A percentile compares a stretch with the other conserved stretches of the same genome.
phyloP scores from a whole-genome alignment of 2,797 vertebrate genomes.

The Sorex maritimensis region DNA sequence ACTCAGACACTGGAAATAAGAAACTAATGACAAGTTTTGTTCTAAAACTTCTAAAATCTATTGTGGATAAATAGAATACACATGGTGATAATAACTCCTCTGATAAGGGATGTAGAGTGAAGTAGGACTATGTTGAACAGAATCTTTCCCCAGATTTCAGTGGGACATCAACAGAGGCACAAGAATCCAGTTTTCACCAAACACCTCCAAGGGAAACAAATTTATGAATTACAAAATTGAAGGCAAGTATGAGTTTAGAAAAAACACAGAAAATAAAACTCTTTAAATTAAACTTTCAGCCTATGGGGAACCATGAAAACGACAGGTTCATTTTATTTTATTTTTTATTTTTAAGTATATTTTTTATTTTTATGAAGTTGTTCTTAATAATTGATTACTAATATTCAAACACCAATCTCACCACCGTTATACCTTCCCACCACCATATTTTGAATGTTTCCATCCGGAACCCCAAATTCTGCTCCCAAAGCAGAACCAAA shows the following conservation, averaged over 20 bases:
- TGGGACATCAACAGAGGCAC: neutral
- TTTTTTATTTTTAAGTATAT: too few relatives aligned
- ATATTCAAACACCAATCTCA: too few relatives aligned
- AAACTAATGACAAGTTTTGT: neutral
- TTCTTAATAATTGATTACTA: too few relatives aligned
- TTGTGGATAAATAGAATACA: fast-evolving
- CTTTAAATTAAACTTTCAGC: too few relatives aligned
- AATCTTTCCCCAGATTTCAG: neutral
- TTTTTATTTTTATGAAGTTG: too few relatives aligned
- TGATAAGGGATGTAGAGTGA: neutral
- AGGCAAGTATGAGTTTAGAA: neutral
- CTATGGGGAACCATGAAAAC: too few relatives aligned
- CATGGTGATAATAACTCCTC: neutral
- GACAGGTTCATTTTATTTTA: too few relatives aligned
- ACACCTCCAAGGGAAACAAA: neutral
- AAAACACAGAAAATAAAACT: too few relatives aligned
- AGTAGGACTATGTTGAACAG: neutral
- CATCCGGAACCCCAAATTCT: too few relatives aligned
- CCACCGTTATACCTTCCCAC: too few relatives aligned
- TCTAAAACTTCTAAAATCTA: neutral
- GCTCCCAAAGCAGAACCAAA: too few relatives aligned
- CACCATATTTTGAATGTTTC: too few relatives aligned
- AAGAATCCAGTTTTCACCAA: neutral
- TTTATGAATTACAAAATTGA: neutral
- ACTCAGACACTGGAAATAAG: neutral